Evolutionary conservation across 1,140 invertebrate genomes (phyloP), one percentile per base, ranked within the genome.

Genomic region (Bombus confusus): DNA sequence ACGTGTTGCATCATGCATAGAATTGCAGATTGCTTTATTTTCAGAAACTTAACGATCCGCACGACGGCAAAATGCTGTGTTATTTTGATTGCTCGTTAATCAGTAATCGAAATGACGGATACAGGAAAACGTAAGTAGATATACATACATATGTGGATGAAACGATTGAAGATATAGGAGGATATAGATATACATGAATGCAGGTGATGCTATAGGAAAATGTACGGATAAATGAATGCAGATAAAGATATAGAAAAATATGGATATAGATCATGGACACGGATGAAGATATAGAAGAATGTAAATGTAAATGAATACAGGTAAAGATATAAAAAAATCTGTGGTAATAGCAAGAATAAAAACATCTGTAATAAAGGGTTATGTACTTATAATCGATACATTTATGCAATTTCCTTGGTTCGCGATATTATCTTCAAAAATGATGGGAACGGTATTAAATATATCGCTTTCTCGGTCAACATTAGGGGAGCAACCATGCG

Each of bases 401-500:
- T n/a, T 6, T 12, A 0, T 25, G 25, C 2, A 25, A n/a, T 64
- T 39, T 64, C 13, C 41, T 34, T 31, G 13, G 31, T 22, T 25
- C 3, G 15, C 28, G 6, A 25, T 34, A 31, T 13, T 8, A 34
- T 18, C 0, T 62, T 34, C 13, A 9, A 59, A 74, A 82, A 82
- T 25, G 59, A 10, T 47, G 25, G 25, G 5, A 15, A 68, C 3
- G 28, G 31, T 31, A 68, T 68, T 66, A 74, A 64, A 75, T 75
- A 86, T 86, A 86, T 86, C 84, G 71, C 39, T 86, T 86, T 73
- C 84, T 81, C 37, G 22, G 74, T 85, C 78, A 85, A 85, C 78
- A 75, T n/a, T n/a, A 28, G 43, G 43, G 52, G 41, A 78, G 39
- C 59, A 80, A 64, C 59, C 39, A 31, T 59, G 37, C 31, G n/a